phyloP scores from a whole-genome alignment of 2,113 vertebrate species.

The Catharus minimus region DNA sequence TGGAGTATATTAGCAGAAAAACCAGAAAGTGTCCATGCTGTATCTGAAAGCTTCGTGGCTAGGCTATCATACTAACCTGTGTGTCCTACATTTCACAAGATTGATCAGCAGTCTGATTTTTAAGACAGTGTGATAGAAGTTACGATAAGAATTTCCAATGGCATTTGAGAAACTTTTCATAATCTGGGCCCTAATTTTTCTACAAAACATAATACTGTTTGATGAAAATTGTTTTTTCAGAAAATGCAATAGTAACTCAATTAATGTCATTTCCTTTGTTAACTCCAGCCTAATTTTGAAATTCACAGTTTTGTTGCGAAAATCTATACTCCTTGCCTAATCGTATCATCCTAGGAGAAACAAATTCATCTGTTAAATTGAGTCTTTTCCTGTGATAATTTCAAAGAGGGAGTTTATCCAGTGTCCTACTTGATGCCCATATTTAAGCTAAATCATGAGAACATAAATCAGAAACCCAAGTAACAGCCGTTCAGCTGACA shows the following conservation, averaged over 20 bases:
- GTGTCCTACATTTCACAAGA: not conserved
- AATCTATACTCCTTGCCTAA: not conserved
- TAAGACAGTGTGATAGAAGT: not conserved
- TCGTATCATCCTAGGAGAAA: not conserved
- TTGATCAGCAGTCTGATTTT: not conserved
- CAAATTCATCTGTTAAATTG: not conserved
- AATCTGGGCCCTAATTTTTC: not conserved
- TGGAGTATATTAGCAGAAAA: not conserved
- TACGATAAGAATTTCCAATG: not conserved
- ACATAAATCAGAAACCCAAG: conserved; percentile 19
- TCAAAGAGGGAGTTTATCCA: not conserved
- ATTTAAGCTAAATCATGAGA: conserved; percentile 36
- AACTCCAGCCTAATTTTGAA: not conserved
- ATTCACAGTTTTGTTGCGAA: not conserved
- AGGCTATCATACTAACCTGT: not conserved
- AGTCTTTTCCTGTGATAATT: not conserved
- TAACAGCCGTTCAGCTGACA: conserved; percentile 1
- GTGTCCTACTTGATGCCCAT: not conserved
- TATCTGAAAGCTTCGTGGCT: not conserved
- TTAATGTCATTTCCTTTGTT: not conserved
- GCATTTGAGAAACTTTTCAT: not conserved
- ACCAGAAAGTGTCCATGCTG: not conserved
- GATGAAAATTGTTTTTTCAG: not conserved
- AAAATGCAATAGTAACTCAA: not conserved
- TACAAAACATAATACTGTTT: not conserved